Evolutionary conservation across 2,797 vertebrate genomes (phyloP).

Genomic region (Lateolabrax maculatus): DNA sequence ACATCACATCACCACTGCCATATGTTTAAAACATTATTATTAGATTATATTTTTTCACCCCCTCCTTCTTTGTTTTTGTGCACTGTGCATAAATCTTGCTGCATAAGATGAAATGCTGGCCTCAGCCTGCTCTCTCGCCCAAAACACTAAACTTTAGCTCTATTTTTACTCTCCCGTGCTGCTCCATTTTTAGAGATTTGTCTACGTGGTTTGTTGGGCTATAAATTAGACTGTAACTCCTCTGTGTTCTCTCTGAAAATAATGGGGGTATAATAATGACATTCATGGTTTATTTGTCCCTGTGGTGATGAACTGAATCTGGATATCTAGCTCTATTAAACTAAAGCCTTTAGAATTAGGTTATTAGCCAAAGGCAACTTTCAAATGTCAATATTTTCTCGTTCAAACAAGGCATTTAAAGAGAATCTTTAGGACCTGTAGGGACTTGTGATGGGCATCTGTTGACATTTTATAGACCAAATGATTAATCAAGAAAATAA

Average conservation of each 20-base stretch:
- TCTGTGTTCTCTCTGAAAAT: constrained; percentile 51
- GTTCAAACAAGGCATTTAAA: constrained; percentile 12
- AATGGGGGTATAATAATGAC: constrained; percentile 36
- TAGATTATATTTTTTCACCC: background rate
- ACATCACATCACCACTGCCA: background rate
- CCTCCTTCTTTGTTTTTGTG: constrained; percentile 43
- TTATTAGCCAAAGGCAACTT: background rate
- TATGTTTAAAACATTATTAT: constrained; percentile 2
- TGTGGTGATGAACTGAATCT: constrained; percentile 9
- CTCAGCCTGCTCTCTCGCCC: constrained; percentile 48
- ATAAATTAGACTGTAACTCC: constrained; percentile 57
- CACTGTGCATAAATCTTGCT: constrained; percentile 49
- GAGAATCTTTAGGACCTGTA: background rate
- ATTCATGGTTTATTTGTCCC: constrained; percentile 30
- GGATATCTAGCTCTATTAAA: background rate
- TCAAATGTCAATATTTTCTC: background rate
- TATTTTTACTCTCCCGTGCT: constrained; percentile 62
- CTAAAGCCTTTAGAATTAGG: background rate
- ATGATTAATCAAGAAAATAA: background rate
- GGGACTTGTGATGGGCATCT: too few relatives aligned
- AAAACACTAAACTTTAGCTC: constrained; percentile 61
- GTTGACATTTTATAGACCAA: background rate
- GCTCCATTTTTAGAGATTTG: constrained; percentile 58
- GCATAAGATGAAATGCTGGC: constrained; percentile 47
- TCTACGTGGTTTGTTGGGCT: constrained; percentile 52